Percentiles rank a stretch among this genome's conserved stretches.
Conservation (phyloP, 2,113 vertebrate genomes). For the Sphyrna mokarran region DNA sequence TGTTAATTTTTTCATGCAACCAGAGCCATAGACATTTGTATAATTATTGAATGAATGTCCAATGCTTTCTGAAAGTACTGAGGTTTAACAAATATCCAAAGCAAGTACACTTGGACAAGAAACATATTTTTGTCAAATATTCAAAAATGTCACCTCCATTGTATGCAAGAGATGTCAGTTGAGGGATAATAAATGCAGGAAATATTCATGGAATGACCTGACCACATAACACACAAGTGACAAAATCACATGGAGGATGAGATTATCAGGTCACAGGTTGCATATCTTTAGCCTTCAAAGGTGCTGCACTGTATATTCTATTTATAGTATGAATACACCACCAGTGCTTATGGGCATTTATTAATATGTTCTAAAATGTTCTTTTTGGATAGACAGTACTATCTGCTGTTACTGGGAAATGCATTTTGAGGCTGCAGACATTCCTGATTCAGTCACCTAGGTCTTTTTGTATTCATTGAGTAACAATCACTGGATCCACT, state of each 20-base stretch:
- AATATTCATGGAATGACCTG: background rate
- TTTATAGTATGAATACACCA: background rate
- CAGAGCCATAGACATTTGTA: background rate
- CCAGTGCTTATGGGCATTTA: background rate
- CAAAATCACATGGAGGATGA: background rate
- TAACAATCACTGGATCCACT: background rate
- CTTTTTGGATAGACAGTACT: background rate
- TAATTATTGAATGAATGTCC: background rate
- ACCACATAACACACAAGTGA: background rate
- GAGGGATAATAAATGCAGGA: background rate
- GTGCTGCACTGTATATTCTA: background rate
- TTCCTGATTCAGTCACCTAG: background rate
- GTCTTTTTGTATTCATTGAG: background rate
- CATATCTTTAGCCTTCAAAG: background rate
- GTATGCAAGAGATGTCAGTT: background rate
- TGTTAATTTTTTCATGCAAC: background rate
- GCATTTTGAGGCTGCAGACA: background rate
- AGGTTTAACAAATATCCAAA: background rate
- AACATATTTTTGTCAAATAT: background rate
- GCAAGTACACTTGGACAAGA: background rate
- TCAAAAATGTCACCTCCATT: background rate
- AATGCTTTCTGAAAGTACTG: background rate
- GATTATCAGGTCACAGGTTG: background rate
- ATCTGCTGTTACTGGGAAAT: background rate
- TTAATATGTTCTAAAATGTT: background rate